Conservation (phyloP, 2,888 invertebrate genomes). For the Mythimna lalbum region DNA sequence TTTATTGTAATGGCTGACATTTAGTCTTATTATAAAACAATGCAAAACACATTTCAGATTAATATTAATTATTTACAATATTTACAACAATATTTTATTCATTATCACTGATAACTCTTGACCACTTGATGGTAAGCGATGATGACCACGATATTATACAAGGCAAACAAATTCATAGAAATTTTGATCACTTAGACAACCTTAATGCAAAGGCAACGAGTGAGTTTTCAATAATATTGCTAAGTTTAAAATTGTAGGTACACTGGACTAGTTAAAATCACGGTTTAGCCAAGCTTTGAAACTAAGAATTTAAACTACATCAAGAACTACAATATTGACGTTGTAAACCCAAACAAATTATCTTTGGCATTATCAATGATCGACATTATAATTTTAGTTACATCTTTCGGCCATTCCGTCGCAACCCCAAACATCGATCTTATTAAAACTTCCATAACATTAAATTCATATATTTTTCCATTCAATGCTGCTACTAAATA, state of each 20-base stretch:
- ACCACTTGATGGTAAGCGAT: no score
- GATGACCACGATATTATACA: no score
- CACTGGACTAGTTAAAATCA: not conserved
- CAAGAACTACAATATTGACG: not conserved
- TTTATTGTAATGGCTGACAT: constrained; percentile 20
- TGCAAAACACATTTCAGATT: not conserved
- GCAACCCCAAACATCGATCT: constrained; percentile 77
- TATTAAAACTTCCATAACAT: constrained; percentile 79
- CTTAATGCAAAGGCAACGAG: no score
- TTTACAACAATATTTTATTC: constrained; percentile 7
- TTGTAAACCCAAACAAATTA: constrained; percentile 62
- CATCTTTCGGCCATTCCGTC: constrained; percentile 69
- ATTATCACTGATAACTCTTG: no score
- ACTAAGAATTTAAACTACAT: not conserved
- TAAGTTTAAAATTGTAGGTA: not conserved
- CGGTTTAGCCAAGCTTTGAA: not conserved
- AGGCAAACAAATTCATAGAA: no score
- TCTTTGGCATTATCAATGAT: constrained; percentile 74
- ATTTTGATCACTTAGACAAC: no score
- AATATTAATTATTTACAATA: constrained; percentile 2
- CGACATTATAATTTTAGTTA: constrained; percentile 77
- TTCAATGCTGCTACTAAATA: constrained; percentile 79
- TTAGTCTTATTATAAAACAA: not conserved
- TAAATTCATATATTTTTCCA: constrained; percentile 83
- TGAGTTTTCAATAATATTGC: not conserved